Evolutionary conservation across 2,797 vertebrate species (phyloP).

Genomic region (Gallinago nigripennis): DNA sequence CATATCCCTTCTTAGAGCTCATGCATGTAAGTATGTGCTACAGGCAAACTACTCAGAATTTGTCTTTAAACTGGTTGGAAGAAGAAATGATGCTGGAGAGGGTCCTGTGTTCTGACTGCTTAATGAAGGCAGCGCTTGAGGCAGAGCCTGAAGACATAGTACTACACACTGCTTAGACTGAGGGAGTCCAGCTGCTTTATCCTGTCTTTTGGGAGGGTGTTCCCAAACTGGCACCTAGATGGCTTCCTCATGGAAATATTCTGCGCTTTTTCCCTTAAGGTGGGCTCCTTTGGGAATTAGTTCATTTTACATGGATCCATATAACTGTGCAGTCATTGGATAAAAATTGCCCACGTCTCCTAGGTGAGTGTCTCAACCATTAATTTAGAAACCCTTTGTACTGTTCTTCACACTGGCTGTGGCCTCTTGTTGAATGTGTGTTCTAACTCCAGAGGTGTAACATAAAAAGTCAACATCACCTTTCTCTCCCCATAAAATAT

Average conservation of each 20-base stretch:
- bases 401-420: rapidly evolving
- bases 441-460: background rate
- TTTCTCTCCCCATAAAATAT: background rate
- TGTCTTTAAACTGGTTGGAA: background rate
- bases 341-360: background rate
- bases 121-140: background rate
- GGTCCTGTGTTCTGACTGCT: background rate
- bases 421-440: background rate
- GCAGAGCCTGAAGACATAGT: background rate
- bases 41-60: background rate
- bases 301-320: background rate
- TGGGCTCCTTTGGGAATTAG: background rate
- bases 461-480: background rate
- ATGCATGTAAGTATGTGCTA: background rate
- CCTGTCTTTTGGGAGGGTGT: background rate
- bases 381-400: background rate
- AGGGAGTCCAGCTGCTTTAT: background rate
- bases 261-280: background rate
- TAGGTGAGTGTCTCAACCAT: background rate
- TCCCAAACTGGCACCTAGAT: no score
- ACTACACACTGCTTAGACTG: rapidly evolving
- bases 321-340: background rate
- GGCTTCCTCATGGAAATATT: background rate
- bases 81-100: background rate
- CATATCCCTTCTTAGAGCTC: background rate